Conservation (phyloP, 30 jellyfish, hydroid and myxozoan genomes). For the Aurelia sp. region DNA sequence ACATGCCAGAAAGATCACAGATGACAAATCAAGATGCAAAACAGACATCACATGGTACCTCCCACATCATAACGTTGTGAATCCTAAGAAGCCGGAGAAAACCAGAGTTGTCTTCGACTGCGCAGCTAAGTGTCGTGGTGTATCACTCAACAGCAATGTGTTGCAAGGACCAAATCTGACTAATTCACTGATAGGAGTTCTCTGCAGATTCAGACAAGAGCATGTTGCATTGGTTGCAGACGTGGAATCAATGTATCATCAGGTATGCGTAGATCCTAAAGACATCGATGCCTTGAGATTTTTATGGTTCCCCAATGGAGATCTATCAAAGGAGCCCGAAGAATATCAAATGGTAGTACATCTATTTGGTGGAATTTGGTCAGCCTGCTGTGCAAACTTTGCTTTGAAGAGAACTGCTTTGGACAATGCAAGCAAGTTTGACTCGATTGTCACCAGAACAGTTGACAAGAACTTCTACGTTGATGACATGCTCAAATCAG, state of each 20-base stretch:
- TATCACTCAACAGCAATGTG: conserved; percentile 5
- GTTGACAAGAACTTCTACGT: conserved; percentile 49
- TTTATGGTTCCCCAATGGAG: conserved; percentile 75
- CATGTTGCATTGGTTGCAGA: conserved; percentile 62
- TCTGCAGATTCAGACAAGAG: conserved; percentile 76
- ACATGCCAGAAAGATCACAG: conserved; percentile 9
- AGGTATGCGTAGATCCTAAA: conserved; percentile 48
- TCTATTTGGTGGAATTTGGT: conserved; percentile 72
- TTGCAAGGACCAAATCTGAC: conserved; percentile 13
- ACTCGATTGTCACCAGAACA: conserved; percentile 2
- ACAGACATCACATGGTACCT: conserved; percentile 7
- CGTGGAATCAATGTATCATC: conserved; percentile 79
- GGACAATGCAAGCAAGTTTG: conserved; percentile 11
- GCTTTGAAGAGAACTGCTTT: conserved; percentile 75
- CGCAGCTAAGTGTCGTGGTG: conserved; percentile 10
- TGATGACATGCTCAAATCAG: conserved; percentile 49
- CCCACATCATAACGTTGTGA: conserved; percentile 1
- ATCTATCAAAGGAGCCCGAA: conserved; percentile 43
- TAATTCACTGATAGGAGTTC: background rate
- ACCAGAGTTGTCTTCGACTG: conserved; percentile 4
- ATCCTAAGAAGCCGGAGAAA: conserved; percentile 5
- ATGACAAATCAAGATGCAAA: background rate
- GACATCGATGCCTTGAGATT: conserved; percentile 59
- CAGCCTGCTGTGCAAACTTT: conserved; percentile 55
- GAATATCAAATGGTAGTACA: conserved; percentile 62